Evolutionary conservation across 2,888 invertebrate species (phyloP), one percentile per base, ranked within the genome.

Genomic region (Cephus nigrinus): DNA sequence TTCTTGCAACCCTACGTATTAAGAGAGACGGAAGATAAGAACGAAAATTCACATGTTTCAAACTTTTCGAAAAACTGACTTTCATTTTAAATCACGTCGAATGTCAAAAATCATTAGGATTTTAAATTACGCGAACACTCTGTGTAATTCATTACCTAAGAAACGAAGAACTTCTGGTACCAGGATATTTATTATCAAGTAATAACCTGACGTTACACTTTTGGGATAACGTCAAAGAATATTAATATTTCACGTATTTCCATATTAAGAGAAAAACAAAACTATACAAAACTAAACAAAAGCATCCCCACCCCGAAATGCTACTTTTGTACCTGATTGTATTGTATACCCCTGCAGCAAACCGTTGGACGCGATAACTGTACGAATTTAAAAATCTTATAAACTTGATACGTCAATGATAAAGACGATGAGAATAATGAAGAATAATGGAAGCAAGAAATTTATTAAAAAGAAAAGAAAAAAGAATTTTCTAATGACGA

Each of bases 271-370:
- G 23, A 9, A 40, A 40, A 40, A 12, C 5, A 12, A 4, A 36
- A 3, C 2, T 15, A 40, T 23, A 23, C 5, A 23, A 55, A 23
- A 55, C 23, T 36, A 33, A 77, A 75, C 36, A 35, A 71, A 23
- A 73, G 75, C 78, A 73, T 72, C 72, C 72, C 71, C 75, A 80
- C 80, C 80, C 78, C 74, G 82, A 85, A 82, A 88, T 86, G 88
- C 88, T 88, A 88, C 88, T 88, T 83, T 86, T 88, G 88, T 88
- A 88, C 88, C 88, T 88, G 88, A 88, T 85, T 83, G 82, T 86
- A 83, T 80, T 78, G 82, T 87, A 83, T 85, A 86, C 82, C 78
- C 84, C 80, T 83, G 79, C 82, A 82, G 82, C 80, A 76, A 83
- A 81, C 78, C 83, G 78, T 85, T 80, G 80, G 80, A 31, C 23